Evolutionary conservation across 2,113 vertebrate genomes (phyloP).

Genomic region (Phalacrocorax carbo): DNA sequence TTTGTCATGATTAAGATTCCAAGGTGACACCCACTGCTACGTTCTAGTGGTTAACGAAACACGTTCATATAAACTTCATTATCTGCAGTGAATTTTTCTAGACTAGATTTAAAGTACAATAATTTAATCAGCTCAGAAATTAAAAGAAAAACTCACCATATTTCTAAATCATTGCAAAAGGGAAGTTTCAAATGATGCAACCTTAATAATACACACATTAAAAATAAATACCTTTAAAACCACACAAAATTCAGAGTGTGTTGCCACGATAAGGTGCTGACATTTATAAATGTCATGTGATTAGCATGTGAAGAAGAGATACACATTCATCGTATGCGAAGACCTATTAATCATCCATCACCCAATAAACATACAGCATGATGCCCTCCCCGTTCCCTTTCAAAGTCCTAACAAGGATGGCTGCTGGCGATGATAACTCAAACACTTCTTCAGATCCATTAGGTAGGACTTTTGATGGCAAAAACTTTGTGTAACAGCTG

Average conservation of each 20-base stretch:
- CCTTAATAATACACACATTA: neutral
- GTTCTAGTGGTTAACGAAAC: constrained; percentile 15
- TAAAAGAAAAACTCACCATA: neutral
- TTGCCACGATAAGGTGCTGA: constrained; percentile 67
- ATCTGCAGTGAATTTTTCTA: constrained; percentile 9
- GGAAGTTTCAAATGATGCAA: neutral
- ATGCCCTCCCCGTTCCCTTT: neutral
- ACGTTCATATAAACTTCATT: constrained; percentile 40
- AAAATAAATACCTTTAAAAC: constrained; percentile 28
- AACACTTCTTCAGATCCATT: neutral
- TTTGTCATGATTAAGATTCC: constrained; percentile 51
- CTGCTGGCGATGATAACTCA: neutral
- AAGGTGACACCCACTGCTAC: constrained; percentile 22
- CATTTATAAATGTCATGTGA: constrained; percentile 73
- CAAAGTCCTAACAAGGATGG: neutral
- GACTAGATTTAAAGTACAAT: constrained; percentile 4
- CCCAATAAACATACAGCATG: constrained; percentile 33
- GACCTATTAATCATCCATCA: constrained; percentile 61
- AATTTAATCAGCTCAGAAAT: constrained; percentile 47
- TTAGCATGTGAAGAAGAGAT: constrained; percentile 71
- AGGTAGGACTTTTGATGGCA: neutral
- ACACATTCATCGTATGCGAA: constrained; percentile 39
- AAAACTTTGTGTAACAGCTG: neutral
- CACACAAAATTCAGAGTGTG: constrained; percentile 40
- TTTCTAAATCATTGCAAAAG: neutral